Conservation (phyloP, 1,140 invertebrate genomes). For the Halesus radiatus region DNA sequence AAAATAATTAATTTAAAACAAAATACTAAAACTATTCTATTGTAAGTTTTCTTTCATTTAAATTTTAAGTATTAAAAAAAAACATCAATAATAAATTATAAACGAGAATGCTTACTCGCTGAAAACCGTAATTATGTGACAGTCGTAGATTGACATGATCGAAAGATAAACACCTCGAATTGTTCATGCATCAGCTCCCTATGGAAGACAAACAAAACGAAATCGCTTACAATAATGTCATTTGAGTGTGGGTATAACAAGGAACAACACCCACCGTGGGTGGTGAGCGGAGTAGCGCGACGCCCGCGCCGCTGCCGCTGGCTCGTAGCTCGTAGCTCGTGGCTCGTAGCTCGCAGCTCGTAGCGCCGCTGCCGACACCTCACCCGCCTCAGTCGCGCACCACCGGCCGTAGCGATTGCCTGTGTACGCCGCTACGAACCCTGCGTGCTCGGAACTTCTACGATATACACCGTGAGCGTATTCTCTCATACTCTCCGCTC, state of each 20-base stretch:
- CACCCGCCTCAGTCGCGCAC: constrained; percentile 45
- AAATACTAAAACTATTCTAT: too few relatives aligned
- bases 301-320: constrained; percentile 6
- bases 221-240: constrained; percentile 39
- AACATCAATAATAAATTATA: too few relatives aligned
- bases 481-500: constrained; percentile 7
- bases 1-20: too few relatives aligned
- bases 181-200: not conserved
- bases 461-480: constrained; percentile 5
- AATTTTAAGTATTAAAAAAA: too few relatives aligned
- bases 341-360: not conserved
- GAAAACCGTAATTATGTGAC: too few relatives aligned
- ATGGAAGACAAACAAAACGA: constrained; percentile 40
- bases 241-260: constrained; percentile 1
- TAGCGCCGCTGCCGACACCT: constrained; percentile 30
- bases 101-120: too few relatives aligned
- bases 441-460: not conserved
- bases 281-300: too few relatives aligned
- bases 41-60: too few relatives aligned
- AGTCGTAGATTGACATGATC: too few relatives aligned
- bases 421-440: constrained; percentile 13
- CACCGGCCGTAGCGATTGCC: constrained; percentile 33
- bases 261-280: constrained; percentile 11
- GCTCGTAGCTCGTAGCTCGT: too few relatives aligned
- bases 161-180: constrained; percentile 11